Base-by-base conservation (phyloP, 1,140 invertebrate species). In the Ephestia elutella region DNA sequence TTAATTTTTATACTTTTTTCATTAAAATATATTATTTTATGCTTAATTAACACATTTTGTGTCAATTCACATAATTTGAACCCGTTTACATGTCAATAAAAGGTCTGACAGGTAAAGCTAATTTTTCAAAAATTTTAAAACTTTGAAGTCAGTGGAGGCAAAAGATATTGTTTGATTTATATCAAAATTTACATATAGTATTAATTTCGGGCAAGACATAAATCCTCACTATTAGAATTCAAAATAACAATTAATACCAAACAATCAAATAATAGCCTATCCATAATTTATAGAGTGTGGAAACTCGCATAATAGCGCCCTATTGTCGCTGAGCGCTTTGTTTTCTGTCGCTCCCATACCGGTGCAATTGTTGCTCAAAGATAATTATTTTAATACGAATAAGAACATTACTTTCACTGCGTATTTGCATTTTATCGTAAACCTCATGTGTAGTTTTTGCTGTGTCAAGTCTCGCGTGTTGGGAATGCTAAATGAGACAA, bases 371-470 rank as follows among this genome's bases (percentile, higher is more conserved):
- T 44, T 32, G 30, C 30, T 44, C 38, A 15, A 44, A 66, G 63
- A 70, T 70, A 74, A 76, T 76, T 71, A 71, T 70, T 73, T 73
- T 73, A 73, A 67, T 73, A 66, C 71, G 65, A 57, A 66, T 17
- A 17, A n/a, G 38, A 44, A 44, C 38, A 2, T 44, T 44, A 44
- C 73, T 76, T 73, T 76, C 73, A 66, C 73, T 73, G n/a, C 32
- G 19, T 59, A 70, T 73, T 73, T 73, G 68, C 66, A 73, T 73
- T 63, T 66, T 65, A 49, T 32, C 38, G 5, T 44, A 15, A 44
- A 32, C 1, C 11, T 44, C 54, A 60, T 35, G 35, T 54, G 58
- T 57, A 59, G 49, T 56, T 62, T 65, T 62, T 62, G 56, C 28
- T 65, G n/a, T 60, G 59, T 54, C 66, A 63, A 28, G 25, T 28